A percentile compares a stretch with the other conserved stretches of the same genome.
phyloP scores from a whole-genome alignment of 2,888 invertebrate genomes.

The Spodoptera littoralis region DNA sequence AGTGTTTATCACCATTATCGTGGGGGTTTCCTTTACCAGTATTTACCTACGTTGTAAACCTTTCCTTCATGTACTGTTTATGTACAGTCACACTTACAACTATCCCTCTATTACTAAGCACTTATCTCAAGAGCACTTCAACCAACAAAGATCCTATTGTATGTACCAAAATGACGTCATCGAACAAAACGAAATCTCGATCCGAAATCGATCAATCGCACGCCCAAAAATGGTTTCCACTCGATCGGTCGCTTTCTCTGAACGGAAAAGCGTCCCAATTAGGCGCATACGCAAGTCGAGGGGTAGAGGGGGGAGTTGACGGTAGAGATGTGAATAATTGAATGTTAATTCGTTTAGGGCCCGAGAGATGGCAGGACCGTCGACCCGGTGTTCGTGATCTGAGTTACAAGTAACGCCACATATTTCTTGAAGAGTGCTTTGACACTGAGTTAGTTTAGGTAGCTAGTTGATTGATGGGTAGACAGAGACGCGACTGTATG shows the following conservation, averaged over 20 bases:
- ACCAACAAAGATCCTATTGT: conserved; percentile 34
- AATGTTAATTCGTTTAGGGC: conserved; percentile 62
- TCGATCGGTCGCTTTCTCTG: conserved; percentile 79
- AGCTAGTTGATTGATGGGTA: conserved; percentile 36
- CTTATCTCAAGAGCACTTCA: conserved; percentile 34
- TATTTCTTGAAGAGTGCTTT: conserved; percentile 50
- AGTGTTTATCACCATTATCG: too few relatives aligned
- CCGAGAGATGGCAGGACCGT: conserved; percentile 64
- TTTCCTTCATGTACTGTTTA: background rate
- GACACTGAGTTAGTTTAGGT: conserved; percentile 47
- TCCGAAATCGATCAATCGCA: conserved; percentile 59
- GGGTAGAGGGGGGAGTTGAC: conserved; percentile 39
- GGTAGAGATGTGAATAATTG: conserved; percentile 65
- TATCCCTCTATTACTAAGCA: conserved; percentile 19
- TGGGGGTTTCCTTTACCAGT: conserved; percentile 14
- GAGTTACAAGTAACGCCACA: conserved; percentile 44
- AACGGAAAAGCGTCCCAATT: conserved; percentile 81
- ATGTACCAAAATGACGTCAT: conserved; percentile 31
- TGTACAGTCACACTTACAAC: conserved; percentile 13
- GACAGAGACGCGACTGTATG: conserved; percentile 15
- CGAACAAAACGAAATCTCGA: conserved; percentile 47
- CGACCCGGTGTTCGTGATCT: conserved; percentile 50
- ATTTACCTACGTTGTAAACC: too few relatives aligned
- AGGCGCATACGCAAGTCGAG: conserved; percentile 62
- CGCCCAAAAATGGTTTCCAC: conserved; percentile 72